Evolutionary conservation across 2,113 vertebrate species (phyloP).

Genomic region (Mormyrus lacerda): DNA sequence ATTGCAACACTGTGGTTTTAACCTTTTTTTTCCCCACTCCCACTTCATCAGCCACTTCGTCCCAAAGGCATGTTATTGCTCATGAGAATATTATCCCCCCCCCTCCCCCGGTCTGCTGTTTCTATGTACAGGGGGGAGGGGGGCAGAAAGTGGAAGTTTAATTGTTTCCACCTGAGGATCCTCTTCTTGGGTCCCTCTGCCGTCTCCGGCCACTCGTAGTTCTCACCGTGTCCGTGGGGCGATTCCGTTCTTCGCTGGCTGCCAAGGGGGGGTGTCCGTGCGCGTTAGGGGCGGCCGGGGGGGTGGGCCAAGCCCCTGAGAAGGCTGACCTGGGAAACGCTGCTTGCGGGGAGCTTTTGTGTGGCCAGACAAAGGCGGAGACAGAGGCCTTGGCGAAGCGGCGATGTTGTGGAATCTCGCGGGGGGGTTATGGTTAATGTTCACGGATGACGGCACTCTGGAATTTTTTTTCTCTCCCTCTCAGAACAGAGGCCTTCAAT

Average conservation of each 20-base stretch:
- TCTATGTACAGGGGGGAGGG: not conserved
- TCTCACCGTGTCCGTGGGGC: not conserved
- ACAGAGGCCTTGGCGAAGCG: slow-evolving; percentile 42
- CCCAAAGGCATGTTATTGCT: not conserved
- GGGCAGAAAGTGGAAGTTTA: not conserved
- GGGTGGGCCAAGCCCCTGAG: slow-evolving; percentile 51
- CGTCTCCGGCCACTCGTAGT: not conserved
- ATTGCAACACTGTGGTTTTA: not conserved
- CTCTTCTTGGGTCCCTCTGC: not conserved
- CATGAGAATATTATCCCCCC: not conserved
- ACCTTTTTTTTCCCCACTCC: not conserved
- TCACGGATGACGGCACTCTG: slow-evolving; percentile 66
- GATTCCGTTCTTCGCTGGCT: not conserved
- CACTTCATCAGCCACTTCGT: not conserved
- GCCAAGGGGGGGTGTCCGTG: not conserved
- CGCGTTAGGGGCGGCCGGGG: slow-evolving; percentile 1
- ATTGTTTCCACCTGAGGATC: slow-evolving; percentile 34
- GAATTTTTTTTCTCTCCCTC: slow-evolving; percentile 48
- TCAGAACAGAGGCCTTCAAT: slow-evolving; percentile 63
- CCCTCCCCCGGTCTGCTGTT: slow-evolving; percentile 1
- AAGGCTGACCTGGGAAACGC: slow-evolving; percentile 67
- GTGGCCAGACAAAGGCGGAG: slow-evolving; percentile 56
- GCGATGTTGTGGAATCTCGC: slow-evolving; percentile 62
- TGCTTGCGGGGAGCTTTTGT: slow-evolving; percentile 68
- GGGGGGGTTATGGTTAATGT: slow-evolving; percentile 63